Conservation (phyloP, 2,888 invertebrate genomes). For the Dione juno region DNA sequence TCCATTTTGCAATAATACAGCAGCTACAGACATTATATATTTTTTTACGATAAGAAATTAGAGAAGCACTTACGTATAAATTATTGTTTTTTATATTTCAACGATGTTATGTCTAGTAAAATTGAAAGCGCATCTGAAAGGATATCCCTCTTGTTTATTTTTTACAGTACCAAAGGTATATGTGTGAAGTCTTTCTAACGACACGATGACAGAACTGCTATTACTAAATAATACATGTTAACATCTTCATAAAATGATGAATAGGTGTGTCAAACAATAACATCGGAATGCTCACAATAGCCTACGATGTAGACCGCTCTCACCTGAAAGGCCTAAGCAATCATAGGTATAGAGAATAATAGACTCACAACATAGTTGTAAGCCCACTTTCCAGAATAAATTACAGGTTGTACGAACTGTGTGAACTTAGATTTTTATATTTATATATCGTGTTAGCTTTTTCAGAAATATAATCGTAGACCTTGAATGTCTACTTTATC, state of each 20-base stretch:
- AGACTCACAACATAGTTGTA: constrained; percentile 40
- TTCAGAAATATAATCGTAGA: neutral
- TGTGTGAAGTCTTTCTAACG: constrained; percentile 1
- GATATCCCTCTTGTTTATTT: neutral
- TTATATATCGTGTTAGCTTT: neutral
- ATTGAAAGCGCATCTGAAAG: no score
- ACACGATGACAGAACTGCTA: constrained; percentile 18
- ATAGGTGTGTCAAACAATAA: constrained; percentile 40
- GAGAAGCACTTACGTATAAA: no score
- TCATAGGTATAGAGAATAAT: constrained; percentile 41
- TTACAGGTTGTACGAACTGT: constrained; percentile 34
- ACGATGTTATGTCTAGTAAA: no score
- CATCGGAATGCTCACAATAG: constrained; percentile 41
- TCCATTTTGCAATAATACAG: neutral
- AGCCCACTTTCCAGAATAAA: constrained; percentile 43
- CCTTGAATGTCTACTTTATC: no score
- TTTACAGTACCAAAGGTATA: neutral
- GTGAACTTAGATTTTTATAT: constrained; percentile 23
- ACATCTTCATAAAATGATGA: constrained; percentile 39
- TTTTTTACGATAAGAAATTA: no score
- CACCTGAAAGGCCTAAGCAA: constrained; percentile 45
- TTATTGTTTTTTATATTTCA: no score
- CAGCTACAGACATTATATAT: neutral
- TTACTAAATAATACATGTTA: constrained; percentile 36
- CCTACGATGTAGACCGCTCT: constrained; percentile 45